Base-by-base conservation (phyloP, 1,140 invertebrate genomes). In the Nomia melanderi region DNA sequence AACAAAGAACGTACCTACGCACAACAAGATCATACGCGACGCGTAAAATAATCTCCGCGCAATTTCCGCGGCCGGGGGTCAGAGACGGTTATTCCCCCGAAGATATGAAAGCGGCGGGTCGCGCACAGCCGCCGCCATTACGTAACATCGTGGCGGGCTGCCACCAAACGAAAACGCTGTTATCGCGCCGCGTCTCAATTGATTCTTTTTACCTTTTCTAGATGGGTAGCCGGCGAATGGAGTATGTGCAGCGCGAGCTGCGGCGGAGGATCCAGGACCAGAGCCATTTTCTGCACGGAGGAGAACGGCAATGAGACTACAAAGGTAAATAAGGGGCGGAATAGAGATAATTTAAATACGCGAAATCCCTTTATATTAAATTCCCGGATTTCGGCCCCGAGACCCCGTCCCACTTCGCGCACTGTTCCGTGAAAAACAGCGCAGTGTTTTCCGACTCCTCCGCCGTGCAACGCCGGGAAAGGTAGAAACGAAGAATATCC, bases 191-290 rank as follows among this genome's bases (percentile, higher is more conserved):
- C 41, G 9, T 78, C 63, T 57, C 23, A 71, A 31, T 78, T 44
- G 41, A 71, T 71, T 65, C 36, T 54, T 59, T 81, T 60, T 76
- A 27, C 39, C 39, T 1, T 67, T 92, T 92, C 75, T 92, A 98
- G 97, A 88, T 99, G 98, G 98, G 94, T 96, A 83, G 94, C 95
- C n/a, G 96, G 96, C 53, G 96, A 97, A 78, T 99, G 98, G 97
- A 96, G 96, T 60, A 90, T 94, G 44, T 98, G 97, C 91, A 96
- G 95, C 59, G 94, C 94, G 7, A 95, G 93, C n/a, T 98, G 97
- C 88, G 97, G 97, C 2, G 96, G 96, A 47, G 97, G 97, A 25
- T 94, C 95, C 50, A 93, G 95, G 85, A 94, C 94, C 33, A 93
- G 97, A 39, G 93, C 94, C 69, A 96, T 98, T 62, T 94, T 96